Percentiles rank a stretch among this genome's conserved stretches.
Evolutionary conservation across 2,113 vertebrate genomes (phyloP).

Genomic region (Lonchura striata): DNA sequence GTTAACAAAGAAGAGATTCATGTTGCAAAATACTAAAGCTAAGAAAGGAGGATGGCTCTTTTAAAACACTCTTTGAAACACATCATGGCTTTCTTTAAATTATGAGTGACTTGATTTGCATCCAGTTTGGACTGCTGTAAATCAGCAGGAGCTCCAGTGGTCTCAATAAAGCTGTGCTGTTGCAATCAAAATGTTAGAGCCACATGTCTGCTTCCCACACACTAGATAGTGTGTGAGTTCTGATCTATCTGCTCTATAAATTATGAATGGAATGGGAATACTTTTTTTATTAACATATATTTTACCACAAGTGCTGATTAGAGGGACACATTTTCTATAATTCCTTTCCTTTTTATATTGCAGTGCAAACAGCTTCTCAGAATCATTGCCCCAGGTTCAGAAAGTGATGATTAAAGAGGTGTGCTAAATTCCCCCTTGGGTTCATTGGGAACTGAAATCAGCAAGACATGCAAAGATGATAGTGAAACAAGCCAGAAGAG

Average conservation of each 20-base stretch:
- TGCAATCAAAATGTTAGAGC: neutral
- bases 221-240: neutral
- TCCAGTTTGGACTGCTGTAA: neutral
- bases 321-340: neutral
- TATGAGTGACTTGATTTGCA: neutral
- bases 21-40: neutral
- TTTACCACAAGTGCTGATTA: slow-evolving; percentile 36
- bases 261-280: slow-evolving; percentile 36
- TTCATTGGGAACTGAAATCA: neutral
- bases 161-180: neutral
- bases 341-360: slow-evolving; percentile 20
- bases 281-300: slow-evolving; percentile 32
- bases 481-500: neutral
- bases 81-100: neutral
- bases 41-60: neutral
- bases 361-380: slow-evolving; percentile 19
- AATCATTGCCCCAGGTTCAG: neutral
- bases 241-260: neutral
- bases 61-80: neutral
- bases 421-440: neutral
- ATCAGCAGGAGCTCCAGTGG: neutral
- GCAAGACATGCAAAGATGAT: neutral
- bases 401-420: slow-evolving; percentile 8
- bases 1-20: neutral
- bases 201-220: neutral